These are phyloP conservation scores for Athalia rosae DNA, from an alignment of 2,888 invertebrate species.

Conservation along the genomic window DNA sequence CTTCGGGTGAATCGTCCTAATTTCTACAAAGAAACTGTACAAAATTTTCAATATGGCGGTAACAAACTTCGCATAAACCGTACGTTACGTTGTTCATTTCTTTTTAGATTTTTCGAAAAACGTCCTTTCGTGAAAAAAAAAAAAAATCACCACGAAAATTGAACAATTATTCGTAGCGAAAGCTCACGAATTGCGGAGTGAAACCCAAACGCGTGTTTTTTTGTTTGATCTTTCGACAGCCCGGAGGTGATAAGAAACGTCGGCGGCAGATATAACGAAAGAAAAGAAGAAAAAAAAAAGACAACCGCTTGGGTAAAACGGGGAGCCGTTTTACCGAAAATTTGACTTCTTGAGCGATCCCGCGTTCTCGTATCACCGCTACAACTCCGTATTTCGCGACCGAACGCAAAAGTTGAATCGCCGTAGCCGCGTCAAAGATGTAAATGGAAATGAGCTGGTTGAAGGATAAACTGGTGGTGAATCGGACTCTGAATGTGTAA, in stretches of 20 bases:
- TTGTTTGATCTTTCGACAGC: constrained; percentile 33
- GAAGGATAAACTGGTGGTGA: not conserved
- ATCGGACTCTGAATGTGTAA: not conserved
- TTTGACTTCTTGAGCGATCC: not conserved
- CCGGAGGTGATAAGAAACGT: constrained; percentile 34
- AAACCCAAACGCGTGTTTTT: constrained; percentile 21
- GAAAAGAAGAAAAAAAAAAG: too few relatives aligned
- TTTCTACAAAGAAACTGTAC: too few relatives aligned
- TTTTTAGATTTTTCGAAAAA: not conserved
- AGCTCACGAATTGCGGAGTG: too few relatives aligned
- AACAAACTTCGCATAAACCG: too few relatives aligned
- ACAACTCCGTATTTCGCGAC: constrained; percentile 8
- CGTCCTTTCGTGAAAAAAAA: not conserved
- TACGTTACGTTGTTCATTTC: not conserved
- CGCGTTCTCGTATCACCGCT: not conserved
- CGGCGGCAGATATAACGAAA: not conserved
- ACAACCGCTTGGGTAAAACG: not conserved
- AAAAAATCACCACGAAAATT: not conserved
- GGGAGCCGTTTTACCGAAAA: constrained; percentile 18
- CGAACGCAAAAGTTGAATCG: not conserved
- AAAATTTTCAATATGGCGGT: too few relatives aligned
- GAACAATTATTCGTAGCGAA: not conserved
- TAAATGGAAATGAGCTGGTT: not conserved
- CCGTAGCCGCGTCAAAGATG: not conserved
- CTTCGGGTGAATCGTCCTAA: too few relatives aligned